Percentiles rank a stretch among this genome's conserved stretches.
phyloP scores from a whole-genome alignment of 2,888 invertebrate genomes.

The Rhagonycha lutea region DNA sequence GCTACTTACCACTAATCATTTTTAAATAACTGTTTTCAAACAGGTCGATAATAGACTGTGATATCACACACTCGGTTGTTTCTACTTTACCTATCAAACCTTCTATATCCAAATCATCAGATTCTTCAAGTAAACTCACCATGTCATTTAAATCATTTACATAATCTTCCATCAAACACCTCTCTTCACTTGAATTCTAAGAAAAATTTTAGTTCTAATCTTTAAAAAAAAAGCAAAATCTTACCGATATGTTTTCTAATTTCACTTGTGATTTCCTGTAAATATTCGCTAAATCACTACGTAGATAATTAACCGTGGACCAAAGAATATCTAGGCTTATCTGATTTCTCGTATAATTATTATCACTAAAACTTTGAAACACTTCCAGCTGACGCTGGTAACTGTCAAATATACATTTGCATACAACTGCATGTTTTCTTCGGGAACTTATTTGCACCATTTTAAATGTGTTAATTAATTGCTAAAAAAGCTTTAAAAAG shows the following conservation, averaged over 20 bases:
- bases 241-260: not conserved
- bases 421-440: not conserved
- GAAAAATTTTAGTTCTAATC: not conserved
- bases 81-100: not conserved
- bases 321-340: not conserved
- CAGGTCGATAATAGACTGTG: not conserved
- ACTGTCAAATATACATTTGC: not conserved
- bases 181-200: not conserved
- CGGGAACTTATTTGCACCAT: not conserved
- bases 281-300: not conserved
- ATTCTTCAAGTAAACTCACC: not conserved
- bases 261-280: too few relatives aligned
- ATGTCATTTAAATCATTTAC: not conserved
- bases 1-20: not conserved
- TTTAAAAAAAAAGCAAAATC: not conserved
- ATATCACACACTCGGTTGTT: too few relatives aligned
- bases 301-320: not conserved
- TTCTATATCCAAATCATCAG: not conserved
- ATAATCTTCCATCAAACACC: rapidly evolving
- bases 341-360: not conserved
- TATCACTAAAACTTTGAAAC: not conserved
- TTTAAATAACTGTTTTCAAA: not conserved
- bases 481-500: not conserved
- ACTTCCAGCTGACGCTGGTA: not conserved
- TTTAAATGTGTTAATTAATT: not conserved